Conservation (phyloP, 2,888 invertebrate genomes). For the Drosophila hamatofila region DNA sequence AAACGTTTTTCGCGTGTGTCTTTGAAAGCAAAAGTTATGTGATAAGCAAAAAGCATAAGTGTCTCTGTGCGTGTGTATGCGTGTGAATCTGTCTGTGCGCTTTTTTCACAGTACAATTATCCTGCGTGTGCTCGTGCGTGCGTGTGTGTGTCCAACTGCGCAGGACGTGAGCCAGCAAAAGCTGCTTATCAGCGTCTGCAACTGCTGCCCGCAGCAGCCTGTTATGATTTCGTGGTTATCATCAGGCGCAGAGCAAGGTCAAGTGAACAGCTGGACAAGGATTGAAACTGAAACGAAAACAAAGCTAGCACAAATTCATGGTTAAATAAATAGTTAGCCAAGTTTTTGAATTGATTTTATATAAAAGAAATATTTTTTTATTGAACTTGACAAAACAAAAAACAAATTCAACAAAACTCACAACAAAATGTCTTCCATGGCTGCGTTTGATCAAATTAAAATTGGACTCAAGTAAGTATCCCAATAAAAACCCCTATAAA, state of each 20-base stretch:
- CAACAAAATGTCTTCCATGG: constrained; percentile 81
- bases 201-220: constrained; percentile 37
- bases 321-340: not conserved
- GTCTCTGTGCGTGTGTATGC: not conserved
- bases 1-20: constrained; percentile 15
- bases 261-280: constrained; percentile 59
- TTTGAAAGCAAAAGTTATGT: constrained; percentile 62
- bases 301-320: constrained; percentile 6
- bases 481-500: not conserved
- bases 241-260: constrained; percentile 60
- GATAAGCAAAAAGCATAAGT: constrained; percentile 46
- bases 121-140: constrained; percentile 29
- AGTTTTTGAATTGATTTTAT: not conserved
- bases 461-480: constrained; percentile 83
- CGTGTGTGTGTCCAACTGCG: constrained; percentile 48
- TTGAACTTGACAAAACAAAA: constrained; percentile 8
- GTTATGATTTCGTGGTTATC: constrained; percentile 39
- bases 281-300: constrained; percentile 11
- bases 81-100: constrained; percentile 16
- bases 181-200: constrained; percentile 54
- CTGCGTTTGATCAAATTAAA: constrained; percentile 84
- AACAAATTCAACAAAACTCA: constrained; percentile 23
- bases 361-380: constrained; percentile 1
- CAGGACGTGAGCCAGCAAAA: constrained; percentile 64
- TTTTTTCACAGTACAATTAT: constrained; percentile 49